These are phyloP conservation scores for Drosophila diplacantha DNA, from an alignment of 2,888 invertebrate species.

Conservation along the genomic window DNA sequence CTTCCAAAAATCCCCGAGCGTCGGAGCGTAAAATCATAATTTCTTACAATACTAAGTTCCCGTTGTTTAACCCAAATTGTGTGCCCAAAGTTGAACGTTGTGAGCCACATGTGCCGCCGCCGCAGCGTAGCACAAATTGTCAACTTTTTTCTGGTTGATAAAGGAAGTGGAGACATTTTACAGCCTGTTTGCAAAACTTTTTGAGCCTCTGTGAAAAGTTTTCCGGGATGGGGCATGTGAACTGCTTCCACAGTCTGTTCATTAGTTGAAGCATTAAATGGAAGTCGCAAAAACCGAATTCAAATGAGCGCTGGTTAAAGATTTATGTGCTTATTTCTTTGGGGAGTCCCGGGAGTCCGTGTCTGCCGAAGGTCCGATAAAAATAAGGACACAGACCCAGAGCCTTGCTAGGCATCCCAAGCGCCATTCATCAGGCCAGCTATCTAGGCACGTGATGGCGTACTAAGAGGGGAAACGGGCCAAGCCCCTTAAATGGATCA, in stretches of 20 bases:
- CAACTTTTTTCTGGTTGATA: conserved; percentile 18
- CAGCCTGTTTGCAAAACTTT: conserved; percentile 34
- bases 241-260: conserved; percentile 14
- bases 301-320: conserved; percentile 24
- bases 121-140: conserved; percentile 19
- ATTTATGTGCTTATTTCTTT: conserved; percentile 20
- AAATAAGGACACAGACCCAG: conserved; percentile 5
- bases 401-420: background rate
- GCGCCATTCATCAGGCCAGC: conserved; percentile 15
- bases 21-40: conserved; percentile 26
- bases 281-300: conserved; percentile 5
- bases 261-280: conserved; percentile 11
- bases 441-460: conserved; percentile 15
- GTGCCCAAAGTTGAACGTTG: conserved; percentile 22
- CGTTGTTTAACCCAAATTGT: conserved; percentile 28
- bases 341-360: background rate
- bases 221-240: background rate
- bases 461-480: conserved; percentile 7
- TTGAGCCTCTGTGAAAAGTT: conserved; percentile 13
- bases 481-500: conserved; percentile 53
- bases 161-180: conserved; percentile 36
- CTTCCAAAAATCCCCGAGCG: conserved; percentile 10
- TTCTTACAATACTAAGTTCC: conserved; percentile 21
- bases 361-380: conserved; percentile 24
- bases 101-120: conserved; percentile 29